A percentile compares a stretch with the other conserved stretches of the same genome.
Evolutionary conservation across 1,140 invertebrate genomes (phyloP).

Genomic region (Liolophura sinensis): DNA sequence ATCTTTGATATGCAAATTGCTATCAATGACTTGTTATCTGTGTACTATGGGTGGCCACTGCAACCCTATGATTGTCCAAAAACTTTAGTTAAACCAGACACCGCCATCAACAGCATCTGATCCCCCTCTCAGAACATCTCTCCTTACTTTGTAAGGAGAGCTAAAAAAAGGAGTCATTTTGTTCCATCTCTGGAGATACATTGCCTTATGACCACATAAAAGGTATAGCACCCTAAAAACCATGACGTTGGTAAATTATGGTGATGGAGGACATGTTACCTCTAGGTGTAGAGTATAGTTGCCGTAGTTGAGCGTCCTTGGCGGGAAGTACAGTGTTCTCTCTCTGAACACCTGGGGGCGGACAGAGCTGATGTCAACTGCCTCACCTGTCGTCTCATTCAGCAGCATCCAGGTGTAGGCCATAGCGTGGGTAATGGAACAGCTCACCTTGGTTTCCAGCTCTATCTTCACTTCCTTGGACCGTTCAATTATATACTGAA

Average conservation of each 20-base stretch:
- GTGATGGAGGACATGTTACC: conserved; percentile 14
- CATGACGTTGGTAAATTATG: not conserved
- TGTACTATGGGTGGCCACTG: no score
- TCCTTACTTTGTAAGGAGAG: no score
- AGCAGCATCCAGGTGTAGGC: conserved; percentile 13
- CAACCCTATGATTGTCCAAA: no score
- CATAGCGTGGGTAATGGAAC: conserved; percentile 6
- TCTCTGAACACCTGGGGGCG: conserved; percentile 9
- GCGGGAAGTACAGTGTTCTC: conserved; percentile 18
- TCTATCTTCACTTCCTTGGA: conserved; percentile 16
- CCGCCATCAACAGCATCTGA: no score
- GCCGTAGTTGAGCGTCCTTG: conserved; percentile 18
- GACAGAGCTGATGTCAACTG: not conserved
- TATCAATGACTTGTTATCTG: no score
- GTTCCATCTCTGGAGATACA: no score
- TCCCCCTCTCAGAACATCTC: no score
- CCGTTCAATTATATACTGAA: not conserved
- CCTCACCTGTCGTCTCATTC: not conserved
- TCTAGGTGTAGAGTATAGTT: conserved; percentile 19
- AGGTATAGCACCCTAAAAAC: not conserved
- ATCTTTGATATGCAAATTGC: no score
- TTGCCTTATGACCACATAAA: not conserved
- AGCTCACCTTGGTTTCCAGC: conserved; percentile 9
- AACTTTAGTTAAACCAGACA: no score
- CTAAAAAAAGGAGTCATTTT: no score